These are phyloP conservation scores for Drosophila percnosoma DNA, from an alignment of 2,888 invertebrate genomes.

Conservation along the genomic window DNA sequence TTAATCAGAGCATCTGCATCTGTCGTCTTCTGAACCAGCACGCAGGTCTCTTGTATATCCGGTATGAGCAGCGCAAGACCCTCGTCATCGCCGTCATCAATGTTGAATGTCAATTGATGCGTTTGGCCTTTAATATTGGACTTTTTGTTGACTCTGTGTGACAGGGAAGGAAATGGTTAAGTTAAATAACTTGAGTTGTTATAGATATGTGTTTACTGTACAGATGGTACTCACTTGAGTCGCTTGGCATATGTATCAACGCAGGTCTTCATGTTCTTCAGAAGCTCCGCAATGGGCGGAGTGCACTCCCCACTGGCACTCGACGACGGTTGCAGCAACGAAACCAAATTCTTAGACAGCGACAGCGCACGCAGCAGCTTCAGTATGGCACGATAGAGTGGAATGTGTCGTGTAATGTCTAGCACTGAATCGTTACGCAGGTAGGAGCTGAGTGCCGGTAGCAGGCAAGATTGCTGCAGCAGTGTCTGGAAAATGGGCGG, in stretches of 20 bases:
- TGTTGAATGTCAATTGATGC: slow-evolving; percentile 83
- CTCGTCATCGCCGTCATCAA: slow-evolving; percentile 93
- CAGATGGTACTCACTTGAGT: slow-evolving; percentile 87
- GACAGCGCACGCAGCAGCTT: slow-evolving; percentile 92
- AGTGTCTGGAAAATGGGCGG: slow-evolving; percentile 91
- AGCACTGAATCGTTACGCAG: slow-evolving; percentile 97
- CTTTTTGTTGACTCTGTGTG: slow-evolving; percentile 88
- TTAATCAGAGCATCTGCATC: slow-evolving; percentile 81
- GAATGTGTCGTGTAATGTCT: slow-evolving; percentile 98
- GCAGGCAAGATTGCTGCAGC: slow-evolving; percentile 92
- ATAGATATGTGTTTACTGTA: not conserved
- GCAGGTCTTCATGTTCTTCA: slow-evolving; percentile 94
- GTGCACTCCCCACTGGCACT: slow-evolving; percentile 83
- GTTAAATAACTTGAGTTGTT: not conserved
- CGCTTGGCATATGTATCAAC: slow-evolving; percentile 96
- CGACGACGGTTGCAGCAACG: slow-evolving; percentile 87
- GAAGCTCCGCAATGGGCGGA: slow-evolving; percentile 90
- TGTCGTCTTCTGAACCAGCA: slow-evolving; percentile 83
- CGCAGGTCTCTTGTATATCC: slow-evolving; percentile 90
- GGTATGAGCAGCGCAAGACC: slow-evolving; percentile 95
- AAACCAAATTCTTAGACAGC: slow-evolving; percentile 87
- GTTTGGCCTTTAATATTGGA: slow-evolving; percentile 85
- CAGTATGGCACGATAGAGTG: slow-evolving; percentile 94
- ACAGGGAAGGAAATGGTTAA: not conserved
- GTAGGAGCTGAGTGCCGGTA: slow-evolving; percentile 95